Conservation (phyloP, 92 coral and sea anemone genomes). For the Desmophyllum pertusum region DNA sequence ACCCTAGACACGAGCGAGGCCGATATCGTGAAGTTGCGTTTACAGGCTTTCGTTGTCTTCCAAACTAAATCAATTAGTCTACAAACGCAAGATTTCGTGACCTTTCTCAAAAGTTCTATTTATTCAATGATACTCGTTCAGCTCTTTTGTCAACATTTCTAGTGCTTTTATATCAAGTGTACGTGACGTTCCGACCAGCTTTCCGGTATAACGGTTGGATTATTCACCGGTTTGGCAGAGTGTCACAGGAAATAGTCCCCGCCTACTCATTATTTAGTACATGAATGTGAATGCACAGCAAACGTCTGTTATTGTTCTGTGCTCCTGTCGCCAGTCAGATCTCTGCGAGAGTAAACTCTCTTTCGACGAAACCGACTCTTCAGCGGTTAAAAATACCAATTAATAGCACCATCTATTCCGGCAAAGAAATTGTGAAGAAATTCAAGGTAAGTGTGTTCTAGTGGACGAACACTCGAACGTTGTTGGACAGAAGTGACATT, state of each 20-base stretch:
- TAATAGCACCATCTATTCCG: background rate
- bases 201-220: background rate
- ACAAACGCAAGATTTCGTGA: slow-evolving; percentile 19
- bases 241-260: slow-evolving; percentile 13
- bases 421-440: background rate
- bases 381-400: background rate
- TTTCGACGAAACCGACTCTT: background rate
- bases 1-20: background rate
- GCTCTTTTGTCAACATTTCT: background rate
- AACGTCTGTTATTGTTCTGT: background rate
- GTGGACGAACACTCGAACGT: too few relatives aligned
- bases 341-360: background rate
- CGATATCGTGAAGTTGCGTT: background rate
- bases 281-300: background rate
- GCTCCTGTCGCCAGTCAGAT: background rate
- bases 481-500: too few relatives aligned
- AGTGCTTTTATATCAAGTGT: background rate
- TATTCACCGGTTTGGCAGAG: slow-evolving; percentile 1
- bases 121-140: background rate
- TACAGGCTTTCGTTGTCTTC: background rate
- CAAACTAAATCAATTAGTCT: background rate
- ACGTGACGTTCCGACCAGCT: slow-evolving; percentile 10
- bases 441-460: background rate
- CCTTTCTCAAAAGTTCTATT: background rate
- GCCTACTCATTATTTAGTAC: background rate